Percentiles rank a stretch among this genome's conserved stretches.
Conservation (phyloP, 2,113 vertebrate species). For the Phylloscopus whistleri region DNA sequence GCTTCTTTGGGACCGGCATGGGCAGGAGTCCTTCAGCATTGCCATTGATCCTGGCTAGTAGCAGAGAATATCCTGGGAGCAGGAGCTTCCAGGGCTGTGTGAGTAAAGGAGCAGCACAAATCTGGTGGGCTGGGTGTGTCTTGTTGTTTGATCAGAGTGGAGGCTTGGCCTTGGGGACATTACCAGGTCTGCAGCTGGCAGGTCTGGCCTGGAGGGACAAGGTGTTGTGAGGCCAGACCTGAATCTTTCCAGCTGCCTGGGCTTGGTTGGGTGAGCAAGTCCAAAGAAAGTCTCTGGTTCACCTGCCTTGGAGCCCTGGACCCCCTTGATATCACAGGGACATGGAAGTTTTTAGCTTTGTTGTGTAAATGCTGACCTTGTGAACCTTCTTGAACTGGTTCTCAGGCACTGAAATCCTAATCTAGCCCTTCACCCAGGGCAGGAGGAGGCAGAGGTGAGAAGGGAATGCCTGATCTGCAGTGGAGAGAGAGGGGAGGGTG, state of each 20-base stretch:
- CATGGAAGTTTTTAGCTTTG: not conserved
- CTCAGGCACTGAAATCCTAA: not conserved
- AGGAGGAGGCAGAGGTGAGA: not conserved
- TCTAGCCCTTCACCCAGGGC: not conserved
- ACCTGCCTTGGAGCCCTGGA: not conserved
- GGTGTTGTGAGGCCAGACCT: not conserved
- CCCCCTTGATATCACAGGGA: not conserved
- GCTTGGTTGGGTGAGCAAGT: not conserved
- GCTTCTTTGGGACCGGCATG: not conserved
- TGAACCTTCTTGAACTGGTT: not conserved
- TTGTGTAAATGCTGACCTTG: not conserved
- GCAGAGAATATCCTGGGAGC: not conserved
- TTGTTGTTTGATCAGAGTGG: not conserved
- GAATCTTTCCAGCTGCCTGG: not conserved
- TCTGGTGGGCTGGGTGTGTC: not conserved
- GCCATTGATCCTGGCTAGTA: accelerated
- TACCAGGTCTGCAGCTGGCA: not conserved
- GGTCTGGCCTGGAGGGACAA: not conserved
- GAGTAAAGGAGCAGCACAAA: not conserved
- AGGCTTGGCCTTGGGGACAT: not conserved
- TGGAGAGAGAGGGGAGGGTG: not conserved
- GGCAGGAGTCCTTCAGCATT: not conserved
- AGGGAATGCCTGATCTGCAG: not conserved
- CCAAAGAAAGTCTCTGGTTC: not conserved
- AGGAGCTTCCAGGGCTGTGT: not conserved